Evolutionary conservation across 2,113 vertebrate species (phyloP).

Genomic region (Amblyornis subalaris): DNA sequence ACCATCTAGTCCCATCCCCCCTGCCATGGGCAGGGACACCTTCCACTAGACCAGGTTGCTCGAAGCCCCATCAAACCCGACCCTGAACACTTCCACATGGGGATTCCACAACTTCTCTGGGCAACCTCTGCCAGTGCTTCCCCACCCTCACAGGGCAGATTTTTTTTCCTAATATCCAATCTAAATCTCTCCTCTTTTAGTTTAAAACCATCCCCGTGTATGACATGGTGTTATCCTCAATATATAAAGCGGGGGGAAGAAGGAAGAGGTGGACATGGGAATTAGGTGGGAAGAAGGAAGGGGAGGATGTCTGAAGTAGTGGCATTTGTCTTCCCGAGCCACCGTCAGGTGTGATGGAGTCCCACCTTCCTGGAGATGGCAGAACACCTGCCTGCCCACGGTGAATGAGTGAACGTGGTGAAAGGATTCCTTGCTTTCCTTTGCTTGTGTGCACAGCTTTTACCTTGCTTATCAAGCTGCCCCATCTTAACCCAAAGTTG

Average conservation of each 20-base stretch:
- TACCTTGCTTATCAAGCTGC: background rate
- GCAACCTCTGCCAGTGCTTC: background rate
- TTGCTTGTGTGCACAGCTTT: rapidly evolving
- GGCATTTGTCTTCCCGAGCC: rapidly evolving
- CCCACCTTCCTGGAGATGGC: background rate
- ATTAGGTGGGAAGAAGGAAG: background rate
- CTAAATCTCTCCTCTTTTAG: background rate
- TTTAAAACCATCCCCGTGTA: rapidly evolving
- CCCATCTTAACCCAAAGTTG: background rate
- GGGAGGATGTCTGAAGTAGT: background rate
- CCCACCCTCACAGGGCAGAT: background rate
- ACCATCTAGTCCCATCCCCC: rapidly evolving
- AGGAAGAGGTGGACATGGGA: rapidly evolving
- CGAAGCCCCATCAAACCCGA: background rate
- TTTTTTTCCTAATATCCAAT: background rate
- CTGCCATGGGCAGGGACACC: background rate
- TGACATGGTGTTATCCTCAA: rapidly evolving
- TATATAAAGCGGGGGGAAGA: background rate
- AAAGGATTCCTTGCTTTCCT: background rate
- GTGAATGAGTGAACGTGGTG: background rate
- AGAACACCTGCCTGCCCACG: background rate
- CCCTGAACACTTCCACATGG: background rate
- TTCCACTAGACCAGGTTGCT: background rate
- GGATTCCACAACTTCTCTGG: background rate
- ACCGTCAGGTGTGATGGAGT: background rate